Conservation (phyloP, 1,140 invertebrate species). For the Heliothis virescens region DNA sequence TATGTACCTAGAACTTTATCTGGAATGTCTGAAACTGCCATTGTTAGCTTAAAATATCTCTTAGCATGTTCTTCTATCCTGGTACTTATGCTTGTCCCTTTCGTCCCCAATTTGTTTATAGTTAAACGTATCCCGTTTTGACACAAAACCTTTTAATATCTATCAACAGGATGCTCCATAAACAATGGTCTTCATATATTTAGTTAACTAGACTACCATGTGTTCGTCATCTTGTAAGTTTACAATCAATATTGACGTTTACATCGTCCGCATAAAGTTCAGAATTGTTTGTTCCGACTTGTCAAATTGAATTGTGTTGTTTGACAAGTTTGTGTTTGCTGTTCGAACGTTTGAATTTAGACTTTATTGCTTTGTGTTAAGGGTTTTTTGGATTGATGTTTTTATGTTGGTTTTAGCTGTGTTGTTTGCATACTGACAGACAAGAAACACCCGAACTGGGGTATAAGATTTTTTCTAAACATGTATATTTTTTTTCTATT, state of each 20-base stretch:
- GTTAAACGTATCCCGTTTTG: constrained; percentile 34
- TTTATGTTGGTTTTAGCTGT: constrained; percentile 44
- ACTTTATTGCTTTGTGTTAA: constrained; percentile 55
- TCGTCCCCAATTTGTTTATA: constrained; percentile 33
- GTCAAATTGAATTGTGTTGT: constrained; percentile 47
- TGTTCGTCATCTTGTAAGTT: constrained; percentile 56
- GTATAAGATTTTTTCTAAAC: constrained; percentile 62
- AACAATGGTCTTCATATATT: constrained; percentile 78
- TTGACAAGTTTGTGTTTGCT: constrained; percentile 46
- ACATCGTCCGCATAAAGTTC: constrained; percentile 33
- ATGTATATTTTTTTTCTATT: constrained; percentile 65
- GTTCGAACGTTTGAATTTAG: constrained; percentile 55
- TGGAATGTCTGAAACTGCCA: neutral
- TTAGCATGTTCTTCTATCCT: constrained; percentile 5
- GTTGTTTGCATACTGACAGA: constrained; percentile 74
- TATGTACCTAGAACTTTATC: too few species aligned
- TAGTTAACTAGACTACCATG: constrained; percentile 78
- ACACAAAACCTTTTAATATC: constrained; percentile 74
- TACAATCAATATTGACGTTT: constrained; percentile 43
- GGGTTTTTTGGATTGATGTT: constrained; percentile 41
- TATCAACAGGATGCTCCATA: constrained; percentile 74
- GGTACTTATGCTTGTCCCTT: constrained; percentile 4
- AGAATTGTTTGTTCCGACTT: constrained; percentile 36
- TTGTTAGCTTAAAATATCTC: neutral
- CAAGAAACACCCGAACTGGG: constrained; percentile 72